Conservation (phyloP, 2,797 vertebrate genomes). For the Todus mexicanus region DNA sequence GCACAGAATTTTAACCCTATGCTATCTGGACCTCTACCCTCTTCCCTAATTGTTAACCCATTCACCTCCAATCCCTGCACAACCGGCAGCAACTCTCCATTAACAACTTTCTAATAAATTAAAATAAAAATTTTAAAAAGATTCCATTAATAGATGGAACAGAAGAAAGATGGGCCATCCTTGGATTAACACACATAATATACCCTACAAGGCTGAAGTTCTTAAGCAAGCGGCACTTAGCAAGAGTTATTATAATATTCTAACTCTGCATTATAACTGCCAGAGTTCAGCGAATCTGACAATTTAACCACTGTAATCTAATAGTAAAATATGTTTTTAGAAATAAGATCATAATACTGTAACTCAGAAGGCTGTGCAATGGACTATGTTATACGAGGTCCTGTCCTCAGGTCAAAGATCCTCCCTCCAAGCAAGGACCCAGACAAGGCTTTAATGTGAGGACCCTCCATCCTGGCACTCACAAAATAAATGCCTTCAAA, state of each 20-base stretch:
- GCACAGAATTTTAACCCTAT: background rate
- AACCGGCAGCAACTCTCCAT: background rate
- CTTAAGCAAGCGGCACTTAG: background rate
- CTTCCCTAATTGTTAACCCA: background rate
- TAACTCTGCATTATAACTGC: constrained; percentile 14
- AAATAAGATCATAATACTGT: background rate
- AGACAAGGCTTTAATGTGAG: background rate
- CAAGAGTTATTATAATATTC: background rate
- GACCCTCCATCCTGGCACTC: background rate
- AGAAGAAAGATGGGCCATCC: background rate
- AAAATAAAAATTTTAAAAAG: background rate
- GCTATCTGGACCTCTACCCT: background rate
- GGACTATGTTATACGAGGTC: background rate
- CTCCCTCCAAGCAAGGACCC: background rate
- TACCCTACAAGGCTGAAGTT: background rate
- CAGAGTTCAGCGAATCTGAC: constrained; percentile 44
- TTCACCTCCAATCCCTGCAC: background rate
- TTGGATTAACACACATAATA: constrained; percentile 16
- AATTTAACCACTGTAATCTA: constrained; percentile 41
- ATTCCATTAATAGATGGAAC: background rate
- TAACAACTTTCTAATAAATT: background rate
- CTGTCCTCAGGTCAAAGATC: background rate
- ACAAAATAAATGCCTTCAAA: background rate
- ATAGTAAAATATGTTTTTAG: too few species aligned
- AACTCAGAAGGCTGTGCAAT: background rate